Base-by-base conservation (phyloP, 2,888 invertebrate genomes). In the Cyclophora albipunctata region DNA sequence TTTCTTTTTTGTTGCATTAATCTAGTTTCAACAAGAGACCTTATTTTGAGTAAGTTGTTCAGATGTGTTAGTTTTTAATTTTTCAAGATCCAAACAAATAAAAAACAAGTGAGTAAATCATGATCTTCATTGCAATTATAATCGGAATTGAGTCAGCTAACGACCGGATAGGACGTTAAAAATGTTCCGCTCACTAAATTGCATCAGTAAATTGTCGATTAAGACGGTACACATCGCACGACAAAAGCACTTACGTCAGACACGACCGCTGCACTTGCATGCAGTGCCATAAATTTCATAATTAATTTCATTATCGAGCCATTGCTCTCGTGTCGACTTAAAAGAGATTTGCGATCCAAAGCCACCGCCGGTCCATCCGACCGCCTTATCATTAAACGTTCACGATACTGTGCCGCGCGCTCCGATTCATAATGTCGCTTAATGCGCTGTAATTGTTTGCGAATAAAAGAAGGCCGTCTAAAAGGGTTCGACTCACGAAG, bases 281-380 rank as follows among this genome's bases (percentile, higher is more conserved):
- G 60, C 56, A 64, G 56, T 64, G 75, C 73, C 67, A 81, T 84
- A 81, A 83, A 83, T 83, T 78, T 71, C 66, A 81, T 79, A 84
- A 84, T 82, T 84, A 84, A 83, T 84, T 83, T 84, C 82, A 84
- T 78, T 76, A 78, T 78, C 76, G 71, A 67, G 69, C 73, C 73
- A 75, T 76, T 78, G 76, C 78, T 81, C 73, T 76, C 72, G 72
- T 71, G 79, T 83, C 82, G 81, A 82, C 83, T 84, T 81, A 74
- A 72, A 69, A 64, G 70, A 78, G 78, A 83, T 84, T 84, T 84
- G 81, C 78, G 76, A 81, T 71, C 64, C 69, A 78, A 81, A 81
- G 78, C 73, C 74, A 72, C 71, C 70, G 76, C 75, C 4, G 37
- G 37, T 5, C 37, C 4, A 69, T 69, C 71, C 69, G 67, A 66